Evolutionary conservation across 2,113 vertebrate species (phyloP).

Genomic region (Chitala chitala): DNA sequence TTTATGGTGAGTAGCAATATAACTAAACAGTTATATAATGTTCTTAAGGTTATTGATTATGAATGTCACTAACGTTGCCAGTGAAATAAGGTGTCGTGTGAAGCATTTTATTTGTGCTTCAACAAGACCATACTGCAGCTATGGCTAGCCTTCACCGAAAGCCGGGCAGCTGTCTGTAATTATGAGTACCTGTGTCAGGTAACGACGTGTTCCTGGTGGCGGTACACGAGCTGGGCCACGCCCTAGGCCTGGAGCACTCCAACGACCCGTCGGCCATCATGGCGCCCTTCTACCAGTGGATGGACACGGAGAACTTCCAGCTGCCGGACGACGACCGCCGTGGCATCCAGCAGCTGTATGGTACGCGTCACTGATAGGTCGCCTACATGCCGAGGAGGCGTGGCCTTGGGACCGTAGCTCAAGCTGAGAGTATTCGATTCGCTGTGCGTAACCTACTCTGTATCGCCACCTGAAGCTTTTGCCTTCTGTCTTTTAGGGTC

Average conservation of each 20-base stretch:
- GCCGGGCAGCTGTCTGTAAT: too few species aligned
- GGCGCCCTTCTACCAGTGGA: constrained; percentile 92
- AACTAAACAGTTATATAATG: not conserved
- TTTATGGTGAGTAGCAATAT: constrained; percentile 62
- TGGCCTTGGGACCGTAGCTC: too few species aligned
- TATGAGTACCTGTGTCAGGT: constrained; percentile 58
- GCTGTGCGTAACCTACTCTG: not conserved
- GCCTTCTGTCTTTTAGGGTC: constrained; percentile 44
- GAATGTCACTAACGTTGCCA: too few species aligned
- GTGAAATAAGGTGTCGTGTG: too few species aligned
- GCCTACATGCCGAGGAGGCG: not conserved
- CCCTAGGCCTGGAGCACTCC: constrained; percentile 82
- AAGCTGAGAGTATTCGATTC: too few species aligned
- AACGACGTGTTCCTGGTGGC: constrained; percentile 84
- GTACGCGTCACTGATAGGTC: constrained; percentile 38
- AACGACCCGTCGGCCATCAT: constrained; percentile 85
- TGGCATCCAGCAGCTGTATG: constrained; percentile 82
- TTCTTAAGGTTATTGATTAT: too few species aligned
- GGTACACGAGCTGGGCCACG: constrained; percentile 83
- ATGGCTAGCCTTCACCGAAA: too few species aligned
- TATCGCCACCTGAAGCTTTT: not conserved
- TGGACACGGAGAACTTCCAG: constrained; percentile 81
- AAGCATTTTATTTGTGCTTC: too few species aligned
- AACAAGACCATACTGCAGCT: too few species aligned
- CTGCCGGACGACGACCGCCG: constrained; percentile 78